These are phyloP conservation scores for Cheilosia impressa DNA, from an alignment of 2,888 invertebrate species.

Conservation along the genomic window DNA sequence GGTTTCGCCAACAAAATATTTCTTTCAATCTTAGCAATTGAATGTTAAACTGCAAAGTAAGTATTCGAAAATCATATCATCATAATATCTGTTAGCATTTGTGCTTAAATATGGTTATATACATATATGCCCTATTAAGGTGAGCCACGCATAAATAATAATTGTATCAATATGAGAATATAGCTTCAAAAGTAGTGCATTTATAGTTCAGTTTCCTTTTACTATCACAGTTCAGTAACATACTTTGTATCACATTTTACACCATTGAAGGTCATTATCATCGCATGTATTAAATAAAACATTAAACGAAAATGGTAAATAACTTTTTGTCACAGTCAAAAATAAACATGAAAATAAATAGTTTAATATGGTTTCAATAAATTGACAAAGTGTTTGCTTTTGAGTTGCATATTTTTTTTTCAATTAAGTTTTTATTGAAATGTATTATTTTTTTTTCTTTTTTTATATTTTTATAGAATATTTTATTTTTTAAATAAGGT, in stretches of 20 bases:
- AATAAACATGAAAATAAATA: constrained; percentile 43
- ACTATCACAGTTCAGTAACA: constrained; percentile 39
- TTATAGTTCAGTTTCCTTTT: constrained; percentile 21
- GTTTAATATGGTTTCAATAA: constrained; percentile 56
- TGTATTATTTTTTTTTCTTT: constrained; percentile 25
- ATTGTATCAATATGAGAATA: constrained; percentile 19
- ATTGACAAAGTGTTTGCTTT: constrained; percentile 56
- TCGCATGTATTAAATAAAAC: constrained; percentile 20
- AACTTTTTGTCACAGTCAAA: constrained; percentile 18
- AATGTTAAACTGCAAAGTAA: constrained; percentile 2
- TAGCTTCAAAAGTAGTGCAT: constrained; percentile 1
- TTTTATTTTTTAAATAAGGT: constrained; percentile 42
- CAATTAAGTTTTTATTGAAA: constrained; percentile 56
- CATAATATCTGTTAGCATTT: neutral
- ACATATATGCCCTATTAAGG: neutral
- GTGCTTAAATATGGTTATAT: neutral
- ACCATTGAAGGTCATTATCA: constrained; percentile 17
- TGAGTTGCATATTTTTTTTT: constrained; percentile 49
- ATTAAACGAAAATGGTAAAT: constrained; percentile 42
- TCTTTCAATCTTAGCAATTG: neutral
- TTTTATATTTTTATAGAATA: constrained; percentile 37
- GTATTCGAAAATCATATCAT: neutral
- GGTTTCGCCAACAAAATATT: neutral
- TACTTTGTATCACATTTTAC: constrained; percentile 28
- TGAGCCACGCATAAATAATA: neutral